Conservation (phyloP, 2,113 vertebrate species). For the Synchiropus splendidus region DNA sequence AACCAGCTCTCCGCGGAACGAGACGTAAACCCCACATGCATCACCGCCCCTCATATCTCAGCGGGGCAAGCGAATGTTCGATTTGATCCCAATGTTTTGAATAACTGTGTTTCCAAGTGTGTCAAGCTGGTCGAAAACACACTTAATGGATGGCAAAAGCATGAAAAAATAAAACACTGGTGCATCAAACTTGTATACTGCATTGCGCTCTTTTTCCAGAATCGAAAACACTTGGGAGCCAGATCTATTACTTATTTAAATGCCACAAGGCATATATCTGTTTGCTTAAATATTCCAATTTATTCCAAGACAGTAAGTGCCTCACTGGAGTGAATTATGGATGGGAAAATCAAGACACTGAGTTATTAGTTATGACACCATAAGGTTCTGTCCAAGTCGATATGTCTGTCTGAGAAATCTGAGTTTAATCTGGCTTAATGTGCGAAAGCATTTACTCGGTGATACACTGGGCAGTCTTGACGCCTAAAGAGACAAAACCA, state of each 20-base stretch:
- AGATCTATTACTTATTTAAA: slow-evolving; percentile 66
- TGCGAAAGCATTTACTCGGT: too few relatives aligned
- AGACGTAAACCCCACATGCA: slow-evolving; percentile 14
- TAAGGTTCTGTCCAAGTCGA: slow-evolving; percentile 39
- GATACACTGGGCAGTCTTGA: too few relatives aligned
- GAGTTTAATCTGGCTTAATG: too few relatives aligned
- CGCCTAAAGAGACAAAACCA: slow-evolving; percentile 4
- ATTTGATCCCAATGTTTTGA: slow-evolving; percentile 44
- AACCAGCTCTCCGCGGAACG: slow-evolving; percentile 2
- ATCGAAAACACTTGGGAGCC: slow-evolving; percentile 50
- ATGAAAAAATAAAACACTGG: slow-evolving; percentile 53
- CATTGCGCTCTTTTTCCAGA: slow-evolving; percentile 43
- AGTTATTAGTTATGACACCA: slow-evolving; percentile 68
- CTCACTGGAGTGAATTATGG: slow-evolving; percentile 65
- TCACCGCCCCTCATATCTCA: slow-evolving; percentile 19
- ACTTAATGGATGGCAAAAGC: slow-evolving; percentile 55
- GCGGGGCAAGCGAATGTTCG: slow-evolving; percentile 35
- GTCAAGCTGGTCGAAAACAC: slow-evolving; percentile 47
- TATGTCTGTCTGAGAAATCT: slow-evolving; percentile 35
- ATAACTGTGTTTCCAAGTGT: slow-evolving; percentile 42
- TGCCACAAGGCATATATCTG: slow-evolving; percentile 61
- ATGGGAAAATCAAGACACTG: slow-evolving; percentile 59
- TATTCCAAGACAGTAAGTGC: slow-evolving; percentile 67
- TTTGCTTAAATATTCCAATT: slow-evolving; percentile 71
- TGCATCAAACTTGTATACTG: slow-evolving; percentile 56